Evolutionary conservation across 2,113 vertebrate genomes (phyloP).

Genomic region (Circaetus gallicus): DNA sequence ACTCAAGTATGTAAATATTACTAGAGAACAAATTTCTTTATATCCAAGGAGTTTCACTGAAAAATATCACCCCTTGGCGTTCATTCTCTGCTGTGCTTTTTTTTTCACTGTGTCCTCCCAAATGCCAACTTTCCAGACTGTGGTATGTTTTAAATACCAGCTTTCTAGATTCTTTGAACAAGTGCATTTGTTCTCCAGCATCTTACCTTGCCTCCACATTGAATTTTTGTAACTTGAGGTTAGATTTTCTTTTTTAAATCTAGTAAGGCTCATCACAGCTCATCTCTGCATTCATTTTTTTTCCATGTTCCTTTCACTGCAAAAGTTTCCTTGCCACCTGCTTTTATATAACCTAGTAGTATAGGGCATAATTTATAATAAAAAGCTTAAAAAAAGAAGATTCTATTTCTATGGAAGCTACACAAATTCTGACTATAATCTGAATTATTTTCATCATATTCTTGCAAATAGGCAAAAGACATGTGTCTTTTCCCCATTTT

Average conservation of each 20-base stretch:
- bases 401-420: neutral
- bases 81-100: neutral
- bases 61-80: neutral
- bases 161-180: neutral
- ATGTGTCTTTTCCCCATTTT: neutral
- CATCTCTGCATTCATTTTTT: neutral
- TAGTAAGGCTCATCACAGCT: neutral
- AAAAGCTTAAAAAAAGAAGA: neutral
- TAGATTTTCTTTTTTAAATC: neutral
- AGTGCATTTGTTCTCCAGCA: neutral
- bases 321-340: neutral
- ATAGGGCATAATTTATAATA: neutral
- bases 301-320: neutral
- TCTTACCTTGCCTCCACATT: neutral
- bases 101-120: neutral
- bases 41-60: neutral
- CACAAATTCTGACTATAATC: neutral
- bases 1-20: constrained; percentile 82
- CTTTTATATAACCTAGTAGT: neutral
- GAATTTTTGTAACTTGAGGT: neutral
- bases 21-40: neutral
- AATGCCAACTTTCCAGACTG: neutral
- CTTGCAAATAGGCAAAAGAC: neutral
- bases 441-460: neutral
- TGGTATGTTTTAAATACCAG: neutral